A percentile compares a stretch with the other conserved stretches of the same genome.
phyloP scores from a whole-genome alignment of 2,113 vertebrate genomes.

The Nansenia antarctica region DNA sequence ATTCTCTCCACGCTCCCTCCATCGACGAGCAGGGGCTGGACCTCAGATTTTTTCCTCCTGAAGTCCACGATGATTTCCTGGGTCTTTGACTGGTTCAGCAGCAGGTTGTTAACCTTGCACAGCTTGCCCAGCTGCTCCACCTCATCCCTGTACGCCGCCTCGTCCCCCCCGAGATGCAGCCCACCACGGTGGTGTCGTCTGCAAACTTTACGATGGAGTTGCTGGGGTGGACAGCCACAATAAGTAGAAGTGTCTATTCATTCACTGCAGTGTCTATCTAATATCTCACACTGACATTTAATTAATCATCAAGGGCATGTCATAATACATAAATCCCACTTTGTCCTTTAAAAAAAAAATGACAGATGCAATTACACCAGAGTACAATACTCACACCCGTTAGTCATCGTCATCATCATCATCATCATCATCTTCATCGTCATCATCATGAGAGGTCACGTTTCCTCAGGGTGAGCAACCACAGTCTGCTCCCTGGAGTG shows the following conservation, averaged over 20 bases:
- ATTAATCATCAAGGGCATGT: slow-evolving; percentile 12
- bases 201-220: too few relatives aligned
- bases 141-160: too few relatives aligned
- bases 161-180: too few relatives aligned
- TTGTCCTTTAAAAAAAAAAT: slow-evolving; percentile 17
- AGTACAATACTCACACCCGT: slow-evolving; percentile 7
- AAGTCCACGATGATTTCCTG: too few relatives aligned
- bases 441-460: slow-evolving; percentile 5
- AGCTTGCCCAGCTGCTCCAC: too few relatives aligned
- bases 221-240: too few relatives aligned
- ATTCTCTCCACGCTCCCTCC: too few relatives aligned
- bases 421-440: slow-evolving; percentile 5
- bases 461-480: slow-evolving; percentile 8
- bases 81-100: too few relatives aligned
- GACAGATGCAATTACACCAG: slow-evolving; percentile 12
- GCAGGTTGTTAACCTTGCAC: too few relatives aligned
- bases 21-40: too few relatives aligned
- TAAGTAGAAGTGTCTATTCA: slow-evolving; percentile 3
- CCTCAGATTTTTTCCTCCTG: too few relatives aligned
- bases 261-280: neutral
- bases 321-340: slow-evolving; percentile 1
- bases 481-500: slow-evolving; percentile 4
- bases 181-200: too few relatives aligned
- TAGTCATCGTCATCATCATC: slow-evolving; percentile 16
- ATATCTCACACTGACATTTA: slow-evolving; percentile 14